Conservation (phyloP, 2,888 invertebrate genomes). For the Andricus curvator region DNA sequence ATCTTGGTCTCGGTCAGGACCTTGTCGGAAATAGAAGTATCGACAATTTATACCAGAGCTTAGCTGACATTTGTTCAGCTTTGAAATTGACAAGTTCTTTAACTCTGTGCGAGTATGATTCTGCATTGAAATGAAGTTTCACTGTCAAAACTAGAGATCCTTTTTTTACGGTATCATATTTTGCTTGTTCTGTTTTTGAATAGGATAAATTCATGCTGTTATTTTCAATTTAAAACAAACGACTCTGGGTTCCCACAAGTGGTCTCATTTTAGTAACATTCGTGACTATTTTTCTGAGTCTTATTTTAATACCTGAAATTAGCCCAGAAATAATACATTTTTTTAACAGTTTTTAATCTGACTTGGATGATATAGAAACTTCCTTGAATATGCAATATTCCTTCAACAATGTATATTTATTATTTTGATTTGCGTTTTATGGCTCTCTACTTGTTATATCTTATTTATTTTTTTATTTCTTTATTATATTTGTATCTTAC, state of each 20-base stretch:
- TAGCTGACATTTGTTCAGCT: constrained; percentile 11
- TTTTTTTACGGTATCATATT: no score
- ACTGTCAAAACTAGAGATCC: no score
- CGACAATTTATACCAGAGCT: constrained; percentile 9
- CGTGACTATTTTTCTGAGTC: no score
- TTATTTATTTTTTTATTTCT: no score
- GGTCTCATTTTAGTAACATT: no score
- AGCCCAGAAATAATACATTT: no score
- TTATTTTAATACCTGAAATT: no score
- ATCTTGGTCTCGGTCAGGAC: constrained; percentile 35
- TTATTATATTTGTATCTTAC: no score
- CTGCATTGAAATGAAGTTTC: neutral
- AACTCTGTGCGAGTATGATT: neutral
- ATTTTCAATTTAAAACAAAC: no score
- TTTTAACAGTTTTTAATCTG: neutral
- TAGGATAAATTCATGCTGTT: no score
- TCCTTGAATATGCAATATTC: neutral
- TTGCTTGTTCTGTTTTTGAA: no score
- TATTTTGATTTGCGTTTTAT: neutral
- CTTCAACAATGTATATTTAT: neutral
- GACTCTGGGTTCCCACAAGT: no score
- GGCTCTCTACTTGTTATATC: neutral
- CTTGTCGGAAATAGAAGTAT: constrained; percentile 30
- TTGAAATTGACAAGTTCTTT: neutral
- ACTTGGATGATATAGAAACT: neutral